phyloP scores from a whole-genome alignment of 2,113 vertebrate species.

The Platycercus adscitus region DNA sequence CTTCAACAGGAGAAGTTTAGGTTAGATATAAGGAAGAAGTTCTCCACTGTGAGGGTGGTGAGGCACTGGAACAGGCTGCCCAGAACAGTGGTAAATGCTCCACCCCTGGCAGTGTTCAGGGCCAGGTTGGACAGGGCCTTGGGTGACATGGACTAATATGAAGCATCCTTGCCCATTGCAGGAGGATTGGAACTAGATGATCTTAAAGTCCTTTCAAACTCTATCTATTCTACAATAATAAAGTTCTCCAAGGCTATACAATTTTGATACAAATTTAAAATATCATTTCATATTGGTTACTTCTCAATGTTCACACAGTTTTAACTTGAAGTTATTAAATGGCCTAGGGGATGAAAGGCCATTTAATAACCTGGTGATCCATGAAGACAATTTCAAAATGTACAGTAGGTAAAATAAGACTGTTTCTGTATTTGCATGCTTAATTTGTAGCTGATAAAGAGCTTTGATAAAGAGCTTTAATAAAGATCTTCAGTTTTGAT shows the following conservation, averaged over 20 bases:
- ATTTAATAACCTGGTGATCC: constrained; percentile 66
- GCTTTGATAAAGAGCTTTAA: constrained; percentile 39
- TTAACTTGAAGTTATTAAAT: constrained; percentile 54
- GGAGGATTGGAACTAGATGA: not conserved
- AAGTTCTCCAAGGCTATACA: not conserved
- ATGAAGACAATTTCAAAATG: constrained; percentile 61
- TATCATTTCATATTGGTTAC: constrained; percentile 53
- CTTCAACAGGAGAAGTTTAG: not conserved
- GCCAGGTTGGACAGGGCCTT: not conserved
- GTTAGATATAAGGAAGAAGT: not conserved
- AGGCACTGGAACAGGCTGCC: not conserved
- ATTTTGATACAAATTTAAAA: constrained; percentile 53
- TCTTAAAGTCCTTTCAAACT: not conserved
- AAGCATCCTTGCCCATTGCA: not conserved
- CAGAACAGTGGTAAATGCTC: not conserved
- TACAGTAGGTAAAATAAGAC: constrained; percentile 46
- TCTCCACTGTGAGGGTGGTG: not conserved
- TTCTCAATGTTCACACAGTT: constrained; percentile 51
- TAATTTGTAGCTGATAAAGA: constrained; percentile 53
- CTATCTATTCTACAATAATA: not conserved
- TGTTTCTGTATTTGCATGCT: constrained; percentile 52
- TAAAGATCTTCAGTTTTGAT: constrained; percentile 33
- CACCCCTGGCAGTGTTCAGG: not conserved
- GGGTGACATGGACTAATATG: not conserved
- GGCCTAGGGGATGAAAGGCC: constrained; percentile 53